Percentiles rank a stretch among this genome's conserved stretches.
Evolutionary conservation across 1,140 invertebrate species (phyloP).

Genomic region (Globodera rostochiensis): DNA sequence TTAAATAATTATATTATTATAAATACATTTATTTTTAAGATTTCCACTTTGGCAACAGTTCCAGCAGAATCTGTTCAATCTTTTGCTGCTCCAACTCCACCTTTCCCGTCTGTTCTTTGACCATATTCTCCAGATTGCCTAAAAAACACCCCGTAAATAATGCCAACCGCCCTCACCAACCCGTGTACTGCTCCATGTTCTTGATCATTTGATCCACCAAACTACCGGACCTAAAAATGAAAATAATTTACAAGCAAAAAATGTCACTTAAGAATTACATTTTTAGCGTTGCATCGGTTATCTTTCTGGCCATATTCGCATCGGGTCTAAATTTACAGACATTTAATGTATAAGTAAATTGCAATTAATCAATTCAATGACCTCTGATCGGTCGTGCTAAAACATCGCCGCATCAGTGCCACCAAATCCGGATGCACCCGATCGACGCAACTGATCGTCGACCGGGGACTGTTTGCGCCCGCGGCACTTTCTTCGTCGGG

Average conservation of each 20-base stretch:
- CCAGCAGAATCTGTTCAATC: conserved; percentile 50
- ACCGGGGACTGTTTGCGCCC: conserved; percentile 1
- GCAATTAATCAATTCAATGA: background rate
- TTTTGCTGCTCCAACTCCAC: conserved; percentile 51
- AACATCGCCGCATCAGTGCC: conserved; percentile 49
- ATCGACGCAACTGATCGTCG: background rate
- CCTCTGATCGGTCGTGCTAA: conserved; percentile 28
- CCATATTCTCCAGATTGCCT: conserved; percentile 50
- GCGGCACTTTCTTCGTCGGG: conserved; percentile 32
- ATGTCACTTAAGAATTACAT: conserved; percentile 31
- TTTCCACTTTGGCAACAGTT: conserved; percentile 49
- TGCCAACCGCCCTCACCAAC: background rate
- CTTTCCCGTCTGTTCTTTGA: conserved; percentile 52
- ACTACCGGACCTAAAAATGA: conserved; percentile 44
- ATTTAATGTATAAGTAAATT: background rate
- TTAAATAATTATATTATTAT: background rate
- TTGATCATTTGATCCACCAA: conserved; percentile 58
- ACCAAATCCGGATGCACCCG: conserved; percentile 52
- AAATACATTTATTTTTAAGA: conserved; percentile 4
- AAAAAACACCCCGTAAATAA: background rate
- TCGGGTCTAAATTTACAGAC: conserved; percentile 4
- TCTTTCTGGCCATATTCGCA: conserved; percentile 40
- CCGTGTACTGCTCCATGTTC: conserved; percentile 54
- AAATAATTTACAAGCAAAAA: conserved; percentile 6
- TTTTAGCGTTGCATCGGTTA: conserved; percentile 57